Base-by-base conservation (phyloP, 1,140 invertebrate species). In the Tetragonula clypearis region DNA sequence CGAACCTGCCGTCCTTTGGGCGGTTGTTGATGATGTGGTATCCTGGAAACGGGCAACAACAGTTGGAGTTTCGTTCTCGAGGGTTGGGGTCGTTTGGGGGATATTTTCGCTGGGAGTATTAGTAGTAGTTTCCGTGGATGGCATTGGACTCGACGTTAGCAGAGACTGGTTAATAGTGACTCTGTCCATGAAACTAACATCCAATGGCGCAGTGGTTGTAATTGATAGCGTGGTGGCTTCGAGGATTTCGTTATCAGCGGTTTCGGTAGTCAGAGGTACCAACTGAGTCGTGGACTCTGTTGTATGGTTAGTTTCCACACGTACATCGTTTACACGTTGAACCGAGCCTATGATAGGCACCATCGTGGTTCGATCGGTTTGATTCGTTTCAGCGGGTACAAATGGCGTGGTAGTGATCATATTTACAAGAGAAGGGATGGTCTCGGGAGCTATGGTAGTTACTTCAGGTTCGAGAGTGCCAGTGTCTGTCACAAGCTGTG, bases 1-100 rank as follows among this genome's bases (percentile, higher is more conserved):
- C 68, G 87, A 90, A 92, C 91, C 91, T 92, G 92, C 94, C 93
- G 94, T 95, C 94, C 90, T 87, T 95, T 95, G 94, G 93, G 94
- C 93, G 89, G 91, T 95, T 95, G 92, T 82, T 91, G 92, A 86
- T 91, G 92, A 86, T 79, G 92, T 93, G 84, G 91, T 88, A 90
- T 93, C 94, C 94, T 95, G 94, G 88, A 95, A 95, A 95, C 68
- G 92, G 91, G 90, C 91, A 95, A 95, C 86, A 89, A 92, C 60
- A 94, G 87, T 94, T 94, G 94, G 92, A 91, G 58, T 92, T 84
- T 92, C 87, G 83, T 82, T 91, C 58, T 86, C 85, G 85, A 86
- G 76, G 82, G 79, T 56, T 19, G 56, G 73, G 75, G 82, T 87
- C 49, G 73, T 91, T 90, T 87, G 84, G 75, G 88, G 76, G 58